Conservation (phyloP, 2,888 invertebrate species). For the Mythimna loreyi region DNA sequence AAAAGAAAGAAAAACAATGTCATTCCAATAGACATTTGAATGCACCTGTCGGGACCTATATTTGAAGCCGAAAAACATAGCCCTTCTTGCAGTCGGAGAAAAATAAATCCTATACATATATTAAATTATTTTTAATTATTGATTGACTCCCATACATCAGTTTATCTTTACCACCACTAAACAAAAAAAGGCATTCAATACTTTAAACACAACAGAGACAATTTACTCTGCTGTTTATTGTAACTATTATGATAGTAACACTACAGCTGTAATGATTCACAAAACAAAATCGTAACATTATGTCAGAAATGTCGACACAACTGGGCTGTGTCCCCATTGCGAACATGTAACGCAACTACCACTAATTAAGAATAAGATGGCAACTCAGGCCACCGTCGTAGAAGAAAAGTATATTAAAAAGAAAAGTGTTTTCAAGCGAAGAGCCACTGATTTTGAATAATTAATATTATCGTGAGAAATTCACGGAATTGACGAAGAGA, state of each 20-base stretch:
- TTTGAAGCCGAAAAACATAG: no score
- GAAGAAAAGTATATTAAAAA: conserved; percentile 72
- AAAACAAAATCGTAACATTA: conserved; percentile 54
- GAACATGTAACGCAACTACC: conserved; percentile 69
- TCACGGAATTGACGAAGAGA: conserved; percentile 65
- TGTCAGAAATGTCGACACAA: conserved; percentile 79
- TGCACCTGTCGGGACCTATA: no score
- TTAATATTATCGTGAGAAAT: conserved; percentile 67
- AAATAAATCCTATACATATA: no score
- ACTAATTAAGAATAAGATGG: conserved; percentile 75
- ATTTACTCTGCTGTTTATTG: no score
- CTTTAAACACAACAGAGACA: conserved; percentile 40
- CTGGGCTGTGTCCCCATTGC: conserved; percentile 78
- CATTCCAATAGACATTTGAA: no score
- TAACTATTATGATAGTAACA: no score
- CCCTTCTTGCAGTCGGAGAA: no score
- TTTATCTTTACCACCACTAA: not conserved
- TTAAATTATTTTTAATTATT: no score
- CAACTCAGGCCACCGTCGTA: conserved; percentile 71
- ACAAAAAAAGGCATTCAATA: not conserved
- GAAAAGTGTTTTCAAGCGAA: conserved; percentile 67
- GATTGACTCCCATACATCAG: not conserved
- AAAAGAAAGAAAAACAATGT: no score
- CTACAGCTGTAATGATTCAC: conserved; percentile 63
- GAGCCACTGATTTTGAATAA: conserved; percentile 71